Evolutionary conservation across 2,113 vertebrate genomes (phyloP).

Genomic region (Alethe castanea): DNA sequence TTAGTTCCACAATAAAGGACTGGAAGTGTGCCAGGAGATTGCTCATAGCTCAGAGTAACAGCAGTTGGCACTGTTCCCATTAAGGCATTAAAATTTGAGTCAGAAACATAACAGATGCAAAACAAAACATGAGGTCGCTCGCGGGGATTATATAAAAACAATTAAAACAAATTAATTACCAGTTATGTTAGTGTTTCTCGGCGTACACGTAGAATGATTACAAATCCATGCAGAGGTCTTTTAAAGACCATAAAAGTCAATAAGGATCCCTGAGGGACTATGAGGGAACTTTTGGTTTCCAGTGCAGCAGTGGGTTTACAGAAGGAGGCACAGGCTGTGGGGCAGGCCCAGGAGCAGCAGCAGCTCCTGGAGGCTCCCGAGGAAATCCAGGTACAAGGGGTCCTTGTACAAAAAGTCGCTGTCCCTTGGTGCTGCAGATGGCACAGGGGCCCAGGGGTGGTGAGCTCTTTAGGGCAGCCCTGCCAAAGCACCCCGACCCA

Average conservation of each 20-base stretch:
- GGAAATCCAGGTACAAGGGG: neutral
- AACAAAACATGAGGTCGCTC: slow-evolving; percentile 72
- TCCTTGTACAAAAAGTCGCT: neutral
- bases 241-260: slow-evolving; percentile 43
- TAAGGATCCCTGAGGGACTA: slow-evolving; percentile 3
- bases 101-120: slow-evolving; percentile 73
- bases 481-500: accelerated
- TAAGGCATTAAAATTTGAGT: slow-evolving; percentile 72
- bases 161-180: slow-evolving; percentile 75
- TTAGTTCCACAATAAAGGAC: slow-evolving; percentile 68
- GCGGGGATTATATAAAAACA: slow-evolving; percentile 71
- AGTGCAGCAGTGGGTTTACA: neutral
- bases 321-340: neutral
- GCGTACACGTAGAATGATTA: slow-evolving; percentile 35
- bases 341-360: neutral
- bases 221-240: slow-evolving; percentile 37
- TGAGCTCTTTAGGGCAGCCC: neutral
- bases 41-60: slow-evolving; percentile 63
- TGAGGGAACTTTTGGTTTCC: neutral
- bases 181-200: slow-evolving; percentile 58
- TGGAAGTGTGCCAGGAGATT: slow-evolving; percentile 67
- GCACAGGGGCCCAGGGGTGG: neutral
- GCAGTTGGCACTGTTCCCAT: slow-evolving; percentile 70
- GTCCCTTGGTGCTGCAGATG: neutral
- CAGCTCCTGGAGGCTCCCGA: neutral